Base-by-base conservation (phyloP, 2,888 invertebrate species). In the Rhingia rostrata region DNA sequence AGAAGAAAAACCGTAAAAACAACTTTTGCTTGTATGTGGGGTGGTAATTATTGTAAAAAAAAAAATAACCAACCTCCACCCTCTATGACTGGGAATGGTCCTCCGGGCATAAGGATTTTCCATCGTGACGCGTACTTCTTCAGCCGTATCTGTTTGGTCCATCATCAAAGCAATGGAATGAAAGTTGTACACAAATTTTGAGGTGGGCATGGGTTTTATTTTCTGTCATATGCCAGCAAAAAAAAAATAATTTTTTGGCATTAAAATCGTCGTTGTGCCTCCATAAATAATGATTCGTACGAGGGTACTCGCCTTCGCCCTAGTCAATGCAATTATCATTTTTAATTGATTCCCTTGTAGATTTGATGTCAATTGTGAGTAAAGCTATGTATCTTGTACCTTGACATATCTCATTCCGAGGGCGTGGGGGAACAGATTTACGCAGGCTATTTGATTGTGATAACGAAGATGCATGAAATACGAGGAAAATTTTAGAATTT, bases 101-200 rank as follows among this genome's bases (percentile, higher is more conserved):
- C 77, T 70, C 53, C 39, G 66, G 81, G 81, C 70, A 82, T 64
- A 54, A 51, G 39, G 53, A 70, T 82, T 82, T 82, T 82, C 81
- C 81, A 64, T 77, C 70, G 63, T 77, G 60, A 70, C 81, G 81
- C 81, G 77, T 77, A 69, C 49, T 77, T 60, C 63, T 70, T 75
- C 75, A 81, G 63, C 75, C 75, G 58, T 81, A 75, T 81, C 81
- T 81, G 63, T 54, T 81, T 12, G 75, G 56, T 32, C 58, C 75
- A 70, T 81, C 75, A 69, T 81, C 75, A 81, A 81, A 81, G 74
- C 72, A 32, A 74, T 32, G 79, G 66, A 22, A 72, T 53, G 58
- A 43, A 67, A 58, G 53, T 53, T 72, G 7, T 22, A 12, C 43
- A 37, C 32, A 10, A 37, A 53, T 54, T 39, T 54, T 45, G 43